These are phyloP conservation scores for Borostomias antarcticus DNA, from an alignment of 2,797 vertebrate genomes.

Conservation along the genomic window DNA sequence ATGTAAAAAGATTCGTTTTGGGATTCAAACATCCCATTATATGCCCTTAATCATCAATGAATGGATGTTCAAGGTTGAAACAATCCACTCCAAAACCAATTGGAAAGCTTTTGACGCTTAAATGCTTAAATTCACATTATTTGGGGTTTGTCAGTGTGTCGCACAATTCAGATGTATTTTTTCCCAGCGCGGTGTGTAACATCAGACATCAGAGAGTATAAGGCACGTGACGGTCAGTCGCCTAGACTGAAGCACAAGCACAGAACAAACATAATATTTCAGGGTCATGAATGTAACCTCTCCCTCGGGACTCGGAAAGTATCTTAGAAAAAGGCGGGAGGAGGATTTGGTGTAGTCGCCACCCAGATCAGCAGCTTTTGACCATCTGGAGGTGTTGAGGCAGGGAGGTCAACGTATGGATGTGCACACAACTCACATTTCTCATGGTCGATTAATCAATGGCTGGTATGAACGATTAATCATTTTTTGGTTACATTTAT, in stretches of 20 bases:
- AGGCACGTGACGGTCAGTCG: background rate
- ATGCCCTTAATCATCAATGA: background rate
- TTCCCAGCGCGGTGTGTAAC: background rate
- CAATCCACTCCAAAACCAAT: background rate
- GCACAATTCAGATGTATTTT: background rate
- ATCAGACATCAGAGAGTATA: background rate
- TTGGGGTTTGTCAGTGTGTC: background rate
- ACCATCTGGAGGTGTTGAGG: background rate
- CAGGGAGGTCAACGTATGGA: too few relatives aligned
- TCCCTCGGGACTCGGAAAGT: background rate
- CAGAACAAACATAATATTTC: background rate
- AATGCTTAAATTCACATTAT: background rate
- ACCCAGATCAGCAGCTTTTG: slow-evolving; percentile 4
- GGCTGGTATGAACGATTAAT: too few relatives aligned
- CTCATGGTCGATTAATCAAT: too few relatives aligned
- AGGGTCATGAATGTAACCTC: background rate
- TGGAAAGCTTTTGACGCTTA: background rate
- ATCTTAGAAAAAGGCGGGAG: slow-evolving; percentile 10
- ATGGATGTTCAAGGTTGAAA: background rate
- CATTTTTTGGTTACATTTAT: too few relatives aligned
- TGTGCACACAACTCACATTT: too few relatives aligned
- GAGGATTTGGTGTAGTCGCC: slow-evolving; percentile 16
- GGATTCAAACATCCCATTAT: slow-evolving; percentile 12
- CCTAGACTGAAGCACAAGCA: background rate
- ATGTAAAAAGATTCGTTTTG: slow-evolving; percentile 23